Evolutionary conservation across 2,797 vertebrate genomes (phyloP), one percentile per base, ranked within the genome.

Genomic region (Eupleurogrammus muticus): DNA sequence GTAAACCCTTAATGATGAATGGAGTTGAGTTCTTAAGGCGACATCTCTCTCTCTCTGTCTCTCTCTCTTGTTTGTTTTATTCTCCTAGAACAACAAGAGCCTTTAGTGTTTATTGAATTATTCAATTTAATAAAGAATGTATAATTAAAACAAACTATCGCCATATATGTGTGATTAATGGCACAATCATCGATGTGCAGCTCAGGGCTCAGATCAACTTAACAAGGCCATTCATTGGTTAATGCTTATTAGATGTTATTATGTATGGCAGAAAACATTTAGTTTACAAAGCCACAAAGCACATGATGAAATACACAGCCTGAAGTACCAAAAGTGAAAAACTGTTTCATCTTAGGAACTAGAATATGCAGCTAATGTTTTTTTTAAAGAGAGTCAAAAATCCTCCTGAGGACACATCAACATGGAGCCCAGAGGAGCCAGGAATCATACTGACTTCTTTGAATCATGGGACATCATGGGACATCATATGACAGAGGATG

Each of bases 1-100:
- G 66, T 59, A 4, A 70, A 40, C 24, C 19, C 5, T 3, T 76
- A 50, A 79, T 87, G 87, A 90, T 82, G 56, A 80, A 90, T 80
- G 70, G 32, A 34, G 5, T 24, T 42, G 34, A 1, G 13, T 48
- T 79, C 64, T 70, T 66, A 68, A 71, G 13, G 70, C 46, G 23
- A 65, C 57, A 42, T 38, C 60, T 57, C 55, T 40, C 58, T 49
- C 51, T 12, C 34, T 63, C 1, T 42, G 7, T 20, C 16, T 38
- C 47, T 23, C 19, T 32, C n/a, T 56, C 28, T 46, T 20, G 5
- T 7, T 59, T 21, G 3, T 4, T 57, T 40, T 35, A n/a, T n/a
- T 2, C 17, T 48, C 24, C 5, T 5, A 16, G 42, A 67, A 55
- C 16, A 74, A 81, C 50, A 65, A 53, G 65, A 46, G 5, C 42